Evolutionary conservation across 2,888 invertebrate species (phyloP), one percentile per base, ranked within the genome.

Genomic region (Synanthedon andrenaeformis): DNA sequence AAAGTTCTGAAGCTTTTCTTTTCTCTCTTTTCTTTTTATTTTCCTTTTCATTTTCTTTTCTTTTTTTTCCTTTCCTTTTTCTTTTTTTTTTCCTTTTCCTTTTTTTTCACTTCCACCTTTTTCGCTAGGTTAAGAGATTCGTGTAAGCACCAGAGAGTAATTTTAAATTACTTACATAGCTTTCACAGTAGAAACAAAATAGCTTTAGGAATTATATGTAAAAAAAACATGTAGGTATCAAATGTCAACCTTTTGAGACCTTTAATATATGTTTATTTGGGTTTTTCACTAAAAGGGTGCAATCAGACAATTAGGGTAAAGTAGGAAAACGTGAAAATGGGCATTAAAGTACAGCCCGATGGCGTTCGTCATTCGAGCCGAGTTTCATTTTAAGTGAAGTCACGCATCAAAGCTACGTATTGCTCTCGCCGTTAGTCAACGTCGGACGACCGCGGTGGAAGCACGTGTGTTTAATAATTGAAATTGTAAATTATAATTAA

Each of bases 401-500:
- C 62, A 58, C 51, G 59, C 59, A 54, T 58, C 66, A 58, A 62
- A 19, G 14, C 57, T 69, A 65, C 66, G 70, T 72, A 35, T 73
- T 70, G 66, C 69, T 65, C 59, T 60, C 35, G 8, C 35, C 35
- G 35, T 60, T 74, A 83, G 84, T 84, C 66, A 64, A 59, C 59
- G 59, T 58, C 66, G 58, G 62, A 57, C 41, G 65, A 57, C 60
- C 61, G 66, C 56, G 56, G 55, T 48, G 64, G 56, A 50, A 58
- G 63, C 75, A 59, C 69, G 76, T 58, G 52, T 55, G 41, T 11
- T 45, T 17, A 41, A 19, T 42, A n/a, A 35, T 52, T 35, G 49
- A 28, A 17, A 42, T 51, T 50, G 10, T 35, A 53, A 51, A 57
- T 42, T 8, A 45, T 50, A 28, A 41, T 53, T 53, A 74, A 66